phyloP scores from a whole-genome alignment of 2,113 vertebrate genomes.

The Brienomyrus brachyistius region DNA sequence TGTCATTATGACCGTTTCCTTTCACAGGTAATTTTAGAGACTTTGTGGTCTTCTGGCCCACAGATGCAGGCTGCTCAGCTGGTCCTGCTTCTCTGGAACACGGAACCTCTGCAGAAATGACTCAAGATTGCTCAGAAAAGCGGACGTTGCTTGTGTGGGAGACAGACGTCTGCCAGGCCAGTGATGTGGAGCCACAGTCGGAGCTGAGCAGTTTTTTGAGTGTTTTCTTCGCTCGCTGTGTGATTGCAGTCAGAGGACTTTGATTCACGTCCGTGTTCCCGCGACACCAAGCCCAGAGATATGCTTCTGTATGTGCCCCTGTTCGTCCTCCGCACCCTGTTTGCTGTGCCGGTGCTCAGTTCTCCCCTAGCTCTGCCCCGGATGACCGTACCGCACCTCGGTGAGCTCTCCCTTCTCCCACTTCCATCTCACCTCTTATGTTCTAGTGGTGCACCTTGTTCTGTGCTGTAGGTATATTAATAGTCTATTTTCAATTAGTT shows the following conservation, averaged over 20 bases:
- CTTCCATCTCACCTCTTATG: background rate
- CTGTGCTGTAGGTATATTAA: background rate
- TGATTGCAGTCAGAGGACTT: background rate
- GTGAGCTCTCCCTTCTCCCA: slow-evolving; percentile 37
- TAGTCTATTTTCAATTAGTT: background rate
- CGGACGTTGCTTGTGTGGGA: background rate
- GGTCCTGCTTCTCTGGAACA: background rate
- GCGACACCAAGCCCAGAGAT: background rate
- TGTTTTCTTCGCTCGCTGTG: background rate
- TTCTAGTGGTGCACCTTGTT: slow-evolving; percentile 18
- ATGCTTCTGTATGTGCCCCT: background rate
- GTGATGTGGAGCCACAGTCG: background rate
- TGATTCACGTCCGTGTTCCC: background rate
- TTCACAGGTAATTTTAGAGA: background rate
- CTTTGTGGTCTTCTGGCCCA: background rate
- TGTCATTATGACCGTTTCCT: background rate
- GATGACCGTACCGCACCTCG: slow-evolving; percentile 48
- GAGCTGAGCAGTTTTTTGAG: background rate
- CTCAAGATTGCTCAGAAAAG: background rate
- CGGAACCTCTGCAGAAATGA: background rate
- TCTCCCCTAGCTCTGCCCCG: slow-evolving; percentile 38
- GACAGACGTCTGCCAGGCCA: background rate
- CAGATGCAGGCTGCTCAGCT: background rate
- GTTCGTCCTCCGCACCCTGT: slow-evolving; percentile 36
- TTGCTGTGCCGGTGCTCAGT: background rate